Base-by-base conservation (phyloP, 2,113 vertebrate genomes). In the Anseranas semipalmata region DNA sequence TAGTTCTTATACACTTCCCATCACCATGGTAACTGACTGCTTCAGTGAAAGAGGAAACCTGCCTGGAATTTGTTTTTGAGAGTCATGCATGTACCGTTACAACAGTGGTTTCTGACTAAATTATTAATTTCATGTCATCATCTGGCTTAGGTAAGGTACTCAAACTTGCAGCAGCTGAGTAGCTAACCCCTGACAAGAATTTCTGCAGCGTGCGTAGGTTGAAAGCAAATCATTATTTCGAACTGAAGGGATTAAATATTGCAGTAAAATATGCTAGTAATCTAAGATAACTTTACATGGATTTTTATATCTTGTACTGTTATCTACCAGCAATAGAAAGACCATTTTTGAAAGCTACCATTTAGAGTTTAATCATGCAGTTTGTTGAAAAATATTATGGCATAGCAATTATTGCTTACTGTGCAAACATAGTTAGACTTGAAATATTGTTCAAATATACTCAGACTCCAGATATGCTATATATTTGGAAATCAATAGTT, bases 21-120 rank as follows among this genome's bases (percentile, higher is more conserved):
- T 97, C 89, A 91, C 96, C 96, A 97, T 96, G 94, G 96, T 87
- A 97, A 97, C 96, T 76, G 89, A 63, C 70, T 79, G 92, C 71
- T 93, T 73, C 66, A 65, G 70, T 76, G 89, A 95, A 90, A 93
- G 74, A 90, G 28, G 77, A 96, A 97, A 95, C 89, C 94, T 95
- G 94, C 92, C 50, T 74, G 93, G 92, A 96, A 93, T 96, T 74
- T 95, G 89, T 6, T 94, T 92, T 88, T 68, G 43, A 85, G 81
- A 95, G 85, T 82, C 95, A 89, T 59, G 71, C 89, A 87, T 50
- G 80, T 66, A 46, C 70, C 43, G 41, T 41, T 93, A 92, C 62
- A 87, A 78, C 1, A 39, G 65, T 55, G 58, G 35, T 62, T 95
- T 95, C 90, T 79, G 58, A 87, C 73, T 96, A 87, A 96, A 96